phyloP scores from a whole-genome alignment of 1,140 invertebrate species.

The Trichonephila clavipes region DNA sequence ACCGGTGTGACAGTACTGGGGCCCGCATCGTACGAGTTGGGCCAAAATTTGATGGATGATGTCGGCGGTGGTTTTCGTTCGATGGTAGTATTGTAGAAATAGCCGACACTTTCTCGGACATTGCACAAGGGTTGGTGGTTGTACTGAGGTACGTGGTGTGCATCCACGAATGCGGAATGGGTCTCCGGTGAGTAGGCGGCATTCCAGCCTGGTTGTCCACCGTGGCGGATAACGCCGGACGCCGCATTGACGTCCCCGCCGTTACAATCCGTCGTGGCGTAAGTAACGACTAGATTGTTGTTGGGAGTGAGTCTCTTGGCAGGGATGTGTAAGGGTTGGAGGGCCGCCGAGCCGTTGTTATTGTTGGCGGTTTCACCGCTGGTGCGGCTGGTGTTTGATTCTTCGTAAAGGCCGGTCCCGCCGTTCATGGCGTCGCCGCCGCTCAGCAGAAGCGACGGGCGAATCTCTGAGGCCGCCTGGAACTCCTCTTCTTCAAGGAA shows the following conservation, averaged over 20 bases:
- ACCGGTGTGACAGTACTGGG: slow-evolving; percentile 82
- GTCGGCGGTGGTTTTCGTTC: slow-evolving; percentile 81
- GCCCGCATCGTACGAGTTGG: slow-evolving; percentile 82
- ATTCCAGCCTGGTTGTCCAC: slow-evolving; percentile 80
- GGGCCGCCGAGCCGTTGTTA: neutral
- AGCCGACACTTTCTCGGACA: slow-evolving; percentile 85
- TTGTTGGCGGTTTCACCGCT: slow-evolving; percentile 41
- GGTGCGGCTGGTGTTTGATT: slow-evolving; percentile 44
- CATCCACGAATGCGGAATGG: slow-evolving; percentile 83
- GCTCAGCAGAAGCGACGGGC: slow-evolving; percentile 34
- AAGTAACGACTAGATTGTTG: slow-evolving; percentile 79
- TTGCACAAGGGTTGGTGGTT: slow-evolving; percentile 84
- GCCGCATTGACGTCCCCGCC: slow-evolving; percentile 79
- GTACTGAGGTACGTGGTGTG: slow-evolving; percentile 79
- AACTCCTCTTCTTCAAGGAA: slow-evolving; percentile 60
- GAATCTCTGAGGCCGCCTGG: slow-evolving; percentile 41
- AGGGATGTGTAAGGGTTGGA: slow-evolving; percentile 88
- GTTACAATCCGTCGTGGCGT: slow-evolving; percentile 81
- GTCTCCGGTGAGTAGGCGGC: slow-evolving; percentile 85
- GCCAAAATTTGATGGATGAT: slow-evolving; percentile 86
- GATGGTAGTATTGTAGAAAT: slow-evolving; percentile 86
- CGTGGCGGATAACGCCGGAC: slow-evolving; percentile 86
- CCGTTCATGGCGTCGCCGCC: slow-evolving; percentile 46
- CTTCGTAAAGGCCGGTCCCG: slow-evolving; percentile 57
- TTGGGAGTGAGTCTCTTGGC: slow-evolving; percentile 86